Evolutionary conservation across 2,113 vertebrate genomes (phyloP).

Genomic region (Donacobius atricapilla): DNA sequence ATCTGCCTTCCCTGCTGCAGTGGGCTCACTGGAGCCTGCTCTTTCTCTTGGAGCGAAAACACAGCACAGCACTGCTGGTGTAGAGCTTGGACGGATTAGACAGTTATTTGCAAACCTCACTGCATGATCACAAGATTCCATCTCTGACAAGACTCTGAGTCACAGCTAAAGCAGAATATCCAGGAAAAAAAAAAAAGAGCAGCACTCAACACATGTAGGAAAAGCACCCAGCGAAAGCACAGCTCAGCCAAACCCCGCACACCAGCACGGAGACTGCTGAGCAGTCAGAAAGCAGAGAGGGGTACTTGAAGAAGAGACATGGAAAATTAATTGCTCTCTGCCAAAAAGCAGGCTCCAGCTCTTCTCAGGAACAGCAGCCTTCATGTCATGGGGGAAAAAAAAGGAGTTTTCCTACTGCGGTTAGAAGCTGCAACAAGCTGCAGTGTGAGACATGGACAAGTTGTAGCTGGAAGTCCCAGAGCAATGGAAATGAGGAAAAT

Average conservation of each 20-base stretch:
- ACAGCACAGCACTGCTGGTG: accelerated
- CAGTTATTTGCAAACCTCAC: not conserved
- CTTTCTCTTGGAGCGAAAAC: not conserved
- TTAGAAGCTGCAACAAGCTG: not conserved
- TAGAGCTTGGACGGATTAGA: not conserved
- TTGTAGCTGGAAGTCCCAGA: not conserved
- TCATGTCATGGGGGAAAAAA: not conserved
- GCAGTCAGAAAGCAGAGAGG: not conserved
- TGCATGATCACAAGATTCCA: not conserved
- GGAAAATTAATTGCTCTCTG: constrained; percentile 12
- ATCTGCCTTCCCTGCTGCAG: not conserved
- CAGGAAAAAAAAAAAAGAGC: not conserved
- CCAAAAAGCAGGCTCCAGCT: not conserved
- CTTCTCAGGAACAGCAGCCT: not conserved
- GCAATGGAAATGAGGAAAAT: not conserved
- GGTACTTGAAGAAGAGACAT: not conserved
- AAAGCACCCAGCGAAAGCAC: not conserved
- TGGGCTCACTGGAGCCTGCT: not conserved
- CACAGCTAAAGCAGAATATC: not conserved
- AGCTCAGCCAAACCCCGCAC: not conserved
- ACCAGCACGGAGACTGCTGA: not conserved
- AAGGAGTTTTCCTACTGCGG: not conserved
- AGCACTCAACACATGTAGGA: not conserved
- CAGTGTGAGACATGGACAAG: too few relatives aligned
- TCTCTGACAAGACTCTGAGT: not conserved